phyloP scores from a whole-genome alignment of 2,797 vertebrate genomes.

The Sebastes flavidus region DNA sequence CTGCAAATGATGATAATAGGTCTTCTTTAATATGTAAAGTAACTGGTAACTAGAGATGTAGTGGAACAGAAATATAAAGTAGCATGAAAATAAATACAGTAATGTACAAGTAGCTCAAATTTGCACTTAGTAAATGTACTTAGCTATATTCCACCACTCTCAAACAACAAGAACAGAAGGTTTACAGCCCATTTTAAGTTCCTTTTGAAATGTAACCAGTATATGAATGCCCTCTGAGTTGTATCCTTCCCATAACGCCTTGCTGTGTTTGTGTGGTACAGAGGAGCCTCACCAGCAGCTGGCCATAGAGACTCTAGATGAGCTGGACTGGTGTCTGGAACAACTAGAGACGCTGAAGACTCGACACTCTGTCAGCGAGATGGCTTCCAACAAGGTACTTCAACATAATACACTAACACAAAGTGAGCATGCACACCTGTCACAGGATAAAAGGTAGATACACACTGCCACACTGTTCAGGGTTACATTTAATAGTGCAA shows the following conservation, averaged over 20 bases:
- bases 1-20: too few species aligned
- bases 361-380: slow-evolving; percentile 92
- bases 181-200: neutral
- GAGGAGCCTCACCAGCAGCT: slow-evolving; percentile 91
- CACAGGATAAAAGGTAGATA: neutral
- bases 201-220: neutral
- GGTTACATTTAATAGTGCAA: neutral
- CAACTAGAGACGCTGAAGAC: slow-evolving; percentile 95
- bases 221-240: neutral
- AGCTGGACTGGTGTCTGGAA: slow-evolving; percentile 96
- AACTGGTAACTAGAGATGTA: neutral
- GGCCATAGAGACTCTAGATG: slow-evolving; percentile 91
- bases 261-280: slow-evolving; percentile 66
- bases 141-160: neutral
- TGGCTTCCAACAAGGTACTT: slow-evolving; percentile 94
- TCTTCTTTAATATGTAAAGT: neutral
- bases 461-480: neutral
- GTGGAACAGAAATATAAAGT: neutral
- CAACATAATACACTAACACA: neutral
- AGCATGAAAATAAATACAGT: neutral
- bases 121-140: neutral
- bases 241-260: slow-evolving; percentile 4
- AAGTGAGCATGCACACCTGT: neutral
- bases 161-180: neutral
- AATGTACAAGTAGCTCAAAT: neutral